phyloP scores from a whole-genome alignment of 1,140 invertebrate species.

The Brachystomella parvula region DNA sequence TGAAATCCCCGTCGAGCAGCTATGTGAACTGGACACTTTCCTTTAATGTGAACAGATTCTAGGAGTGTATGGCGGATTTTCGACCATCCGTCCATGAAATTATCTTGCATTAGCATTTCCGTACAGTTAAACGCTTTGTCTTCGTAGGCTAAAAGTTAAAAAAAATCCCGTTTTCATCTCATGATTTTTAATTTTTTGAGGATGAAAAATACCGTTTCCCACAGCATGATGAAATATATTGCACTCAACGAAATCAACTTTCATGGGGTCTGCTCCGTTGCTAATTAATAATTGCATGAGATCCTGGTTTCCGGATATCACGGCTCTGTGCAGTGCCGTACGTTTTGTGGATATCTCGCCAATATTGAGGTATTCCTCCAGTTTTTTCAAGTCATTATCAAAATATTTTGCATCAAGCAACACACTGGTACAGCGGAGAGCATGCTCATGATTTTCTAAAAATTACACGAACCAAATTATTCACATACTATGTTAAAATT shows the following conservation, averaged over 20 bases:
- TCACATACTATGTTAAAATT: not conserved
- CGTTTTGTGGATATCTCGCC: not conserved
- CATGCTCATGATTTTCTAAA: not conserved
- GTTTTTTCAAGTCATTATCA: not conserved
- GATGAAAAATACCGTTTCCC: conserved; percentile 7
- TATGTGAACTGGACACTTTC: conserved; percentile 7
- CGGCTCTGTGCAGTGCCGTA: conserved; percentile 10
- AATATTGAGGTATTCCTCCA: not conserved
- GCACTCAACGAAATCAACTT: not conserved
- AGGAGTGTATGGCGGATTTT: not conserved
- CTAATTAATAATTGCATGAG: conserved; percentile 4
- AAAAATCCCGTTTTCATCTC: not conserved
- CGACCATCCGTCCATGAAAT: not conserved
- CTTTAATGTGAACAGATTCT: not conserved
- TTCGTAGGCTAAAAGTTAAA: not conserved
- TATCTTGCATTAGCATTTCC: not conserved
- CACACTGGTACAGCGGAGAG: not conserved
- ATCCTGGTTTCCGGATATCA: conserved; percentile 9
- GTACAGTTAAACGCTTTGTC: not conserved
- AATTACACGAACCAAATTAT: not conserved
- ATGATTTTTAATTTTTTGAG: no score
- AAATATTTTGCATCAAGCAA: not conserved
- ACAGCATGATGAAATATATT: conserved; percentile 10
- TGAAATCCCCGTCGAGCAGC: conserved; percentile 3
- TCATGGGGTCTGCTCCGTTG: not conserved